Evolutionary conservation across 2,797 vertebrate species (phyloP).

Genomic region (Brachymystax lenok): DNA sequence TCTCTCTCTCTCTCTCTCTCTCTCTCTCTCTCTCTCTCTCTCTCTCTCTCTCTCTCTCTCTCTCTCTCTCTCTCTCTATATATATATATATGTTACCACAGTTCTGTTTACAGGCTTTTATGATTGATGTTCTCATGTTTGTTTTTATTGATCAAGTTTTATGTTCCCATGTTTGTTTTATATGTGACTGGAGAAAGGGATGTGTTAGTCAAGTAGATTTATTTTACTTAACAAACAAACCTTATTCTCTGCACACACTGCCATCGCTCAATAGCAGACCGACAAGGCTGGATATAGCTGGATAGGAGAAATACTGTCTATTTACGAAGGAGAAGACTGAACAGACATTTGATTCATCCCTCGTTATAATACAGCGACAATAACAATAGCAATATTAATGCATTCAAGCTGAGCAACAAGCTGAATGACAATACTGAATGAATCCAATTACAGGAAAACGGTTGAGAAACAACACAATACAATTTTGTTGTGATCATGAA

Average conservation of each 20-base stretch:
- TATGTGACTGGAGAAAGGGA: background rate
- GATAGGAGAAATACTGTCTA: background rate
- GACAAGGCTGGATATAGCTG: background rate
- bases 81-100: background rate
- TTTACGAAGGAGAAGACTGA: background rate
- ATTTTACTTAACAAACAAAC: background rate
- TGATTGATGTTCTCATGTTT: background rate
- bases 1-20: background rate
- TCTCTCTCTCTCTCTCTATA: background rate
- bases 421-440: background rate
- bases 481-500: no score
- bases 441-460: background rate
- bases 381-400: background rate
- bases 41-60: background rate
- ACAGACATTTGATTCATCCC: background rate
- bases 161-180: background rate
- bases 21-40: background rate
- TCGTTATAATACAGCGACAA: background rate
- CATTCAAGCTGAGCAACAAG: background rate
- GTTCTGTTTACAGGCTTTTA: background rate
- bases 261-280: background rate
- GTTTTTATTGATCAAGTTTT: background rate
- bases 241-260: background rate
- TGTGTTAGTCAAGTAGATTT: background rate
- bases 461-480: background rate